These are phyloP conservation scores for Solea senegalensis DNA, from an alignment of 2,113 vertebrate genomes.

Conservation along the genomic window DNA sequence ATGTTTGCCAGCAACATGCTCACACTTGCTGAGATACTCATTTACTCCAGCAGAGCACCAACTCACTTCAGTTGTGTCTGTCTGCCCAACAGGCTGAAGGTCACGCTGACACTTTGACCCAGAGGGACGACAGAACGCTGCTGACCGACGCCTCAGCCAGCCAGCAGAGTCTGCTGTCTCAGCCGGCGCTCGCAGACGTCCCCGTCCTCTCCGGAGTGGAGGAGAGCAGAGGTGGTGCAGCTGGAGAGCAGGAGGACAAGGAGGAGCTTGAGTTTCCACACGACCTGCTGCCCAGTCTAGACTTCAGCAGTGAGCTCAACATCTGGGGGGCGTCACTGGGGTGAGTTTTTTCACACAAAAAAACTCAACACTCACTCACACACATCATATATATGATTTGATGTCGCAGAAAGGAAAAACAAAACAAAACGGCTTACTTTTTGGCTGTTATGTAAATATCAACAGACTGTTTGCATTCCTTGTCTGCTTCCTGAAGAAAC, in stretches of 20 bases:
- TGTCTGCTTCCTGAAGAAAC: too few relatives aligned
- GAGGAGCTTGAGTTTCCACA: conserved; percentile 84
- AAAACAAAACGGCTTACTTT: too few relatives aligned
- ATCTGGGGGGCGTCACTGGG: conserved; percentile 81
- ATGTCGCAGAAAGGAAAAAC: too few relatives aligned
- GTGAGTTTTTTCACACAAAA: conserved; percentile 49
- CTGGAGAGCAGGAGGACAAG: conserved; percentile 62
- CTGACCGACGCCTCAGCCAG: conserved; percentile 48
- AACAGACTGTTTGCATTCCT: too few relatives aligned
- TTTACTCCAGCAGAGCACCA: background rate
- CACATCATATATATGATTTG: too few relatives aligned
- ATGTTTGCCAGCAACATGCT: conserved; percentile 34
- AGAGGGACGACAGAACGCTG: conserved; percentile 47
- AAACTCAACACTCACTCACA: too few relatives aligned
- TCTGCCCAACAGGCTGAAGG: conserved; percentile 61
- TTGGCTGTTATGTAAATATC: too few relatives aligned
- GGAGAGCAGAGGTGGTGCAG: conserved; percentile 32
- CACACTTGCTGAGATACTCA: conserved; percentile 31
- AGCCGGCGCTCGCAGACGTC: conserved; percentile 51
- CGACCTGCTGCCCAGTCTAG: conserved; percentile 82
- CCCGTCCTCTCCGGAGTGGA: conserved; percentile 64
- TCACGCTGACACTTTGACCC: conserved; percentile 47
- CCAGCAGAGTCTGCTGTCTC: conserved; percentile 51
- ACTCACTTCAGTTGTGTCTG: background rate
- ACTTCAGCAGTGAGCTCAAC: conserved; percentile 82